A percentile compares a stretch with the other conserved stretches of the same genome.
Conservation (phyloP, 2,113 vertebrate species). For the Gnathonemus echidnorhynchus region DNA sequence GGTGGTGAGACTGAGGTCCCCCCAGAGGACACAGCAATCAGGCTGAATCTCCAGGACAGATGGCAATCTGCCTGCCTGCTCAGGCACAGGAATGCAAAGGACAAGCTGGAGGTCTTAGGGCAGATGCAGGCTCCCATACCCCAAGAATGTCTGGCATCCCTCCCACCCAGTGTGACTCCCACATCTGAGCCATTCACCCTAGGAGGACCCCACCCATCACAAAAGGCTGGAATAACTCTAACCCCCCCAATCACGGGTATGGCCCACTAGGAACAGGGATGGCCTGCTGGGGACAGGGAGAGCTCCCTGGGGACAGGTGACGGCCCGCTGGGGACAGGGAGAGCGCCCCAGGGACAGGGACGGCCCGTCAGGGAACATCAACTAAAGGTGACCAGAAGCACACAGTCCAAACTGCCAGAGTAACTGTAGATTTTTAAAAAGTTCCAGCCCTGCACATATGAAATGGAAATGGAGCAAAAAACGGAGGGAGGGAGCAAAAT, state of each 20-base stretch:
- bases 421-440: background rate
- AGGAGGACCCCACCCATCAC: background rate
- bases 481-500: background rate
- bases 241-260: background rate
- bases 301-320: background rate
- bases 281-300: accelerated
- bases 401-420: background rate
- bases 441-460: background rate
- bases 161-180: background rate
- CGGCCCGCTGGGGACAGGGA: background rate
- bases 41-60: background rate
- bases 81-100: background rate
- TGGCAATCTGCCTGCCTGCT: background rate
- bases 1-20: background rate
- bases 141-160: slow-evolving; percentile 12
- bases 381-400: background rate
- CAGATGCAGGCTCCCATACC: background rate
- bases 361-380: background rate
- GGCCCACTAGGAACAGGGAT: too few species aligned
- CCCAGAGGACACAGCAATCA: background rate
- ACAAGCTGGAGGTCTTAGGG: background rate
- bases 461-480: background rate
- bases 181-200: background rate
- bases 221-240: background rate
- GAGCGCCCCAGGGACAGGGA: background rate